Conservation (phyloP, 2,888 invertebrate genomes). For the Epinotia nisella region DNA sequence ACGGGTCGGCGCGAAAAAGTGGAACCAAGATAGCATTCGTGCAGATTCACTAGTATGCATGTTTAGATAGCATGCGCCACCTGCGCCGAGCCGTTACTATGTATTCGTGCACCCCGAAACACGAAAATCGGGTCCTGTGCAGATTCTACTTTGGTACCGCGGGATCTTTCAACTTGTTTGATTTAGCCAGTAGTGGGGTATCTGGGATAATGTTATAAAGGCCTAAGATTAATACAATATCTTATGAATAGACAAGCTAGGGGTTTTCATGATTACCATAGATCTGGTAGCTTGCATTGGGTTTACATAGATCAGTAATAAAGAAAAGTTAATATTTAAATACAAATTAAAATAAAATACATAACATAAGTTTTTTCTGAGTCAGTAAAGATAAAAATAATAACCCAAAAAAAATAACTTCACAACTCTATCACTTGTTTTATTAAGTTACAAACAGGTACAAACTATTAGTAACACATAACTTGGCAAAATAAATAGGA, state of each 20-base stretch:
- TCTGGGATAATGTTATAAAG: slow-evolving; percentile 4
- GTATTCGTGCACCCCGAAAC: too few relatives aligned
- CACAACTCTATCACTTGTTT: neutral
- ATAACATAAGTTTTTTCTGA: neutral
- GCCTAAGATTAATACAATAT: slow-evolving; percentile 32
- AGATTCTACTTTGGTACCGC: too few relatives aligned
- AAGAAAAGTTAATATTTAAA: neutral
- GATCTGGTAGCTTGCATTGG: slow-evolving; percentile 26
- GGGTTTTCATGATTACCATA: slow-evolving; percentile 2
- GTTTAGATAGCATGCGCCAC: too few relatives aligned
- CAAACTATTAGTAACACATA: too few relatives aligned
- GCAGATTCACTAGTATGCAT: too few relatives aligned
- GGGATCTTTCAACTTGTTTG: neutral
- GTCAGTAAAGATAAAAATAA: neutral
- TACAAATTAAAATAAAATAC: neutral
- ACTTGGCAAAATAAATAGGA: too few relatives aligned
- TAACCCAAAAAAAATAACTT: neutral
- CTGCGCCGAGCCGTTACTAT: too few relatives aligned
- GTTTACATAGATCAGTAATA: slow-evolving; percentile 1
- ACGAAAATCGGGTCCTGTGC: too few relatives aligned
- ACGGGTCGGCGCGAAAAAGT: too few relatives aligned
- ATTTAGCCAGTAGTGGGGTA: neutral
- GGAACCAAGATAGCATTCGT: too few relatives aligned
- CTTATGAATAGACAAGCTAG: slow-evolving; percentile 35
- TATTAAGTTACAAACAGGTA: neutral